Base-by-base conservation (phyloP, 1,140 invertebrate species). In the Carposina sasakii region DNA sequence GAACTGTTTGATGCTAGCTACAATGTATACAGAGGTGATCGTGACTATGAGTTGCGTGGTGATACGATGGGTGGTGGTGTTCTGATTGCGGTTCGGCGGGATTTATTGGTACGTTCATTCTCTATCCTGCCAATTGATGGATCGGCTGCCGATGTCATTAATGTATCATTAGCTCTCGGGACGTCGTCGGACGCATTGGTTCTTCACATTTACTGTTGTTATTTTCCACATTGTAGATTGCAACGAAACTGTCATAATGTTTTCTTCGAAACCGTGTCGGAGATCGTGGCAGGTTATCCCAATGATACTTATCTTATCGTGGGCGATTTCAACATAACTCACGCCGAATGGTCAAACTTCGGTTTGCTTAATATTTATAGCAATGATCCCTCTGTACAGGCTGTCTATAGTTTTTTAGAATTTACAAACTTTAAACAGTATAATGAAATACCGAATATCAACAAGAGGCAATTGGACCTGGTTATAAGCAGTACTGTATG, bases 1-100 rank as follows among this genome's bases (percentile, higher is more conserved):
- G 52, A 54, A 16, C 48, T 28, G 13, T 48, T 54, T 21, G 52
- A 54, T 31, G n/a, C 26, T 3, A 19, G 52, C 19, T 54, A 54
- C 16, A 13, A 21, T 6, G 39, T 54, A 15, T 54, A 26, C 31
- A n/a, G 52, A 12, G 42, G 30, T 28, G 44, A 48, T 10, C 33
- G 52, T 6, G 39, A 53, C 20, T 19, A 34, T 1, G 21, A 10
- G 13, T 20, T n/a, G 9, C 23, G 9, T 5, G 44, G 44, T 2
- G 6, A 22, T 15, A 9, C 1, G 17, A 33, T 24, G 13, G 45
- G 45, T 9, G 45, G 45, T n/a, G 45, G 45, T 2, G 45, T 47
- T 21, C 13, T 37, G 31, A 16, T 47, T 1, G 45, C 45, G 33
- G 45, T 47, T 5, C 20, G 20, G 33, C 21, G 33, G 8, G 45